Base-by-base conservation (phyloP, 2,113 vertebrate species). In the Ictalurus furcatus region DNA sequence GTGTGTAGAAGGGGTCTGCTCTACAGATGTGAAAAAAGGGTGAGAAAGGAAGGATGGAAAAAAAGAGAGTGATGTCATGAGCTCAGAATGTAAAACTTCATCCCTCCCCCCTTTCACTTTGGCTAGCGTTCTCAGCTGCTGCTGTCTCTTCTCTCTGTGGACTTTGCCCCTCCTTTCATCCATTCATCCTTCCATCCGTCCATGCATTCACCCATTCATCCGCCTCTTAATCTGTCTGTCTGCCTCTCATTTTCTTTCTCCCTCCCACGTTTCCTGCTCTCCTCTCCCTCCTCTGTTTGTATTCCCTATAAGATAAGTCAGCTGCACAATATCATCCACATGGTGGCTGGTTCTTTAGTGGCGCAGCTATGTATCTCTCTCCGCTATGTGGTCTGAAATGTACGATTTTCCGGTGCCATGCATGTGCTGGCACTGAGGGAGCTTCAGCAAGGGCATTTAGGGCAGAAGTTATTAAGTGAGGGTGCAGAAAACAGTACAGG, bases 11-110 rank as follows among this genome's bases (percentile, higher is more conserved):
- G 81, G 88, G 87, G 88, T 85, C 90, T 90, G 94, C 85, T 88
- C 81, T 80, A 87, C 94, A 96, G 94, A 95, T 95, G 95, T 95
- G 94, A 59, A 91, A 84, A 81, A 90, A 91, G 21, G 52, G 12
- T 78, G 74, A 89, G 90, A 52, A 63, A 90, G 69, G 28, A 88
- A 69, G 58, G 44, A 87, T 61, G n/a, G 76, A 74, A 48, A 80
- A 56, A 87, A 88, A 90, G 89, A 85, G 69, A 90, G 91, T 96
- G 95, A 96, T 95, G 93, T 96, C 95, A 96, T 93, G 65, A 90
- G 91, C 90, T 91, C 88, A 94, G 93, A 95, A 96, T 96, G 95
- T 94, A 91, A 91, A 89, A 91, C 79, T 69, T 82, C 85, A 88
- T 90, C 88, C 89, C 59, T 87, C 88, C 58, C 78, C 61, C 28